A percentile compares a stretch with the other conserved stretches of the same genome.
phyloP scores from a whole-genome alignment of 2,888 invertebrate species.

The Deilephila elpenor region DNA sequence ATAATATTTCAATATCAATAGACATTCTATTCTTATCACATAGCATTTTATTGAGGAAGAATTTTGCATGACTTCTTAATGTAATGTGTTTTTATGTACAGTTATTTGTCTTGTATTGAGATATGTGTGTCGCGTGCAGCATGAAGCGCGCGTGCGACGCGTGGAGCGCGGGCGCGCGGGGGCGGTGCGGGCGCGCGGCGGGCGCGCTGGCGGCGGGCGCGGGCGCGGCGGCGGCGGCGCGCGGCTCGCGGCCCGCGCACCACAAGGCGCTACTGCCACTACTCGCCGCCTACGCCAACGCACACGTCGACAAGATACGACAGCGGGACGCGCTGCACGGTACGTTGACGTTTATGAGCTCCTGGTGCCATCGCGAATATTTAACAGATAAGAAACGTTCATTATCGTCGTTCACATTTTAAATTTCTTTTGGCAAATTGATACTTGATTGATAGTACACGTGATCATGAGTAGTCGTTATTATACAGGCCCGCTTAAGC shows the following conservation, averaged over 20 bases:
- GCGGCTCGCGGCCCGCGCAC: conserved; percentile 33
- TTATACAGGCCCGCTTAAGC: neutral
- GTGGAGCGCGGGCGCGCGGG: conserved; percentile 49
- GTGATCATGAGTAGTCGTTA: neutral
- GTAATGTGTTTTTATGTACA: no score
- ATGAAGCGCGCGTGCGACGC: conserved; percentile 61
- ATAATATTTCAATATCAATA: no score
- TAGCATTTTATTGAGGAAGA: no score
- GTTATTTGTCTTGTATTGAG: neutral
- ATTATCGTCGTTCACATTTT: no score
- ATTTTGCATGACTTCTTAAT: no score
- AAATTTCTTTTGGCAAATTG: no score
- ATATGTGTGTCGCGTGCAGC: conserved; percentile 38
- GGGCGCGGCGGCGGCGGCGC: conserved; percentile 41
- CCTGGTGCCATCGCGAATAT: neutral
- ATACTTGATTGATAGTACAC: no score
- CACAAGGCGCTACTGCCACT: conserved; percentile 53
- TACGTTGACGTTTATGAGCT: conserved; percentile 36
- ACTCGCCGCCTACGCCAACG: conserved; percentile 61
- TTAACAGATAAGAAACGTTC: no score
- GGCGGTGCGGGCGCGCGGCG: conserved; percentile 44
- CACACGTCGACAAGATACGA: conserved; percentile 64
- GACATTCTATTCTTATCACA: no score
- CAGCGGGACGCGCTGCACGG: conserved; percentile 69
- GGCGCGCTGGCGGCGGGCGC: conserved; percentile 42